phyloP scores from a whole-genome alignment of 1,140 invertebrate species.

The Monomorium pharaonis region DNA sequence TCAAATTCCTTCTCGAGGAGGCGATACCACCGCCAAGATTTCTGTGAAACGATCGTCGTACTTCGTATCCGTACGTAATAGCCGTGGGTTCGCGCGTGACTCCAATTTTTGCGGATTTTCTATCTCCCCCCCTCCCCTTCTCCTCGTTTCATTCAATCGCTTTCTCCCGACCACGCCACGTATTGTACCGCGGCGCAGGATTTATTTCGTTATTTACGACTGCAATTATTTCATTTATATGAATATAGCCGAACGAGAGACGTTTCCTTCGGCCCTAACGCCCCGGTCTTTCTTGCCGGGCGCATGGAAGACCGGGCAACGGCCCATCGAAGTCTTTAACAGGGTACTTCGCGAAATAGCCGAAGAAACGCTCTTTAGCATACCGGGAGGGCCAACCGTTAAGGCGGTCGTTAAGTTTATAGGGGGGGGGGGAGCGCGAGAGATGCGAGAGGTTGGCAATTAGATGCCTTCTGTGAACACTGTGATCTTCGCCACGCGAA shows the following conservation, averaged over 20 bases:
- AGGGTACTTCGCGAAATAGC: conserved; percentile 79
- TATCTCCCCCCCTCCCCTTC: no score
- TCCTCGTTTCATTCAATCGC: neutral
- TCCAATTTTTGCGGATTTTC: neutral
- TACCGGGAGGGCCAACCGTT: conserved; percentile 80
- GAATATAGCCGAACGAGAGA: conserved; percentile 42
- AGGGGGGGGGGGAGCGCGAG: conserved; percentile 74
- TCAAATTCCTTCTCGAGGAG: conserved; percentile 60
- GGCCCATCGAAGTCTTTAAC: conserved; percentile 78
- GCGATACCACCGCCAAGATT: conserved; percentile 43
- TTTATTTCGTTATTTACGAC: conserved; percentile 68
- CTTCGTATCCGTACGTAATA: neutral
- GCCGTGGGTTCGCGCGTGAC: neutral
- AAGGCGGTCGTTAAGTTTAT: conserved; percentile 80
- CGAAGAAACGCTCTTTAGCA: conserved; percentile 79
- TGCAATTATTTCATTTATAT: conserved; percentile 25
- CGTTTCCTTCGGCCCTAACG: conserved; percentile 17
- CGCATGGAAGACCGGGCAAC: conserved; percentile 62
- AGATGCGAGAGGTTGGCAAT: conserved; percentile 78
- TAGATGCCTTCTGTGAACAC: conserved; percentile 78
- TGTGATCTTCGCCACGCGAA: conserved; percentile 78
- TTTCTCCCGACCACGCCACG: neutral
- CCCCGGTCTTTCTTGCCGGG: conserved; percentile 54
- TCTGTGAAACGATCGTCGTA: conserved; percentile 34
- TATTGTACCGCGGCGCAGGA: neutral